Conservation (phyloP, 2,888 invertebrate species). For the Odiellus spinosus region DNA sequence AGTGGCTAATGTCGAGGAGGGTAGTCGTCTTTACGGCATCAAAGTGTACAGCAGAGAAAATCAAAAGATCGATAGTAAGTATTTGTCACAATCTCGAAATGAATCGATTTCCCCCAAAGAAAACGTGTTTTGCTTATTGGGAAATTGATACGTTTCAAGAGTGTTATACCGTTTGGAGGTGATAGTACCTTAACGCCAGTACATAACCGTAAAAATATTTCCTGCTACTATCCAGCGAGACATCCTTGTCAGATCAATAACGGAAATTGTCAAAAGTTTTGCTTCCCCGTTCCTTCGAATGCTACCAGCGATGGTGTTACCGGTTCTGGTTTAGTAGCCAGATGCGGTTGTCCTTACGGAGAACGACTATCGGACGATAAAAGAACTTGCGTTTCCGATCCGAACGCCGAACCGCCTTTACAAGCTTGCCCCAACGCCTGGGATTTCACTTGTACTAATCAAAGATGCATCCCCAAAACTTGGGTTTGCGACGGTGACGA, state of each 20-base stretch:
- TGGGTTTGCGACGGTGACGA: conserved; percentile 95
- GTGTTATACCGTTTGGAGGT: too few species aligned
- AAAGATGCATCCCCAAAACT: conserved; percentile 75
- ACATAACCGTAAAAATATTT: neutral
- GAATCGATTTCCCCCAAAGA: too few species aligned
- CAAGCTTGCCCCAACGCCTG: conserved; percentile 77
- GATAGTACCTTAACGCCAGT: too few species aligned
- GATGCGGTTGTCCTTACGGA: conserved; percentile 86
- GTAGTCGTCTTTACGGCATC: conserved; percentile 76
- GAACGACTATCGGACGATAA: conserved; percentile 58
- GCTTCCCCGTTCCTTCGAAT: conserved; percentile 69
- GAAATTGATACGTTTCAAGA: too few species aligned
- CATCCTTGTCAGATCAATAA: conserved; percentile 74
- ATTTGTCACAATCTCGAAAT: too few species aligned
- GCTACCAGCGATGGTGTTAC: conserved; percentile 19
- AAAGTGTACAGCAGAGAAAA: conserved; percentile 39
- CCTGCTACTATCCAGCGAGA: conserved; percentile 23
- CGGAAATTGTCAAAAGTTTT: conserved; percentile 85
- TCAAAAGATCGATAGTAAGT: conserved; percentile 21
- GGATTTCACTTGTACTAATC: conserved; percentile 88
- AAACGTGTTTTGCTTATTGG: conserved; percentile 2
- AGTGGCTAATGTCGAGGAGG: conserved; percentile 71
- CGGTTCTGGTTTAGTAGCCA: conserved; percentile 36
- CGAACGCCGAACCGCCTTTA: conserved; percentile 67
- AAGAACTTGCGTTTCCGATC: conserved; percentile 52